phyloP scores from a whole-genome alignment of 2,113 vertebrate species.

The Scophthalmus maximus region DNA sequence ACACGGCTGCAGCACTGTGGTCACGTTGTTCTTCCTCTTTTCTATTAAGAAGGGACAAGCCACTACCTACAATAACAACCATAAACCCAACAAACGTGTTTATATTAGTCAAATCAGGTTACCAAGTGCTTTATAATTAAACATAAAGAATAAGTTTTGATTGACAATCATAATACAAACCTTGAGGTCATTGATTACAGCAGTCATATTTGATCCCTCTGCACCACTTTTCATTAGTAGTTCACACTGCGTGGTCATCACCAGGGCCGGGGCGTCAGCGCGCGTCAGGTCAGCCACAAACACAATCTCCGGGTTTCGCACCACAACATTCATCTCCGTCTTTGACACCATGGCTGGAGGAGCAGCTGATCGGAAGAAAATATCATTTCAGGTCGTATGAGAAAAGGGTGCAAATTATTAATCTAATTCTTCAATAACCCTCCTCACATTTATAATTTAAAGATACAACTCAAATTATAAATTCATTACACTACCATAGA shows the following conservation, averaged over 20 bases:
- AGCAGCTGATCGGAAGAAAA: slow-evolving; percentile 59
- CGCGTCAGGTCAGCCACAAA: slow-evolving; percentile 97
- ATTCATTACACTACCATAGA: not conserved
- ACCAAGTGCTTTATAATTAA: not conserved
- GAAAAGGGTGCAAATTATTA: not conserved
- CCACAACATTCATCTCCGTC: slow-evolving; percentile 87
- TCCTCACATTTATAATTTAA: not conserved
- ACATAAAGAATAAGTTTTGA: not conserved
- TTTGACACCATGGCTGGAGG: slow-evolving; percentile 79
- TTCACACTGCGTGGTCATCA: slow-evolving; percentile 93
- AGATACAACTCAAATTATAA: not conserved
- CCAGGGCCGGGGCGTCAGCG: slow-evolving; percentile 90
- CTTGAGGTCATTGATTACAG: slow-evolving; percentile 90
- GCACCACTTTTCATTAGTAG: slow-evolving; percentile 84
- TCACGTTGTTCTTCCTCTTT: slow-evolving; percentile 86
- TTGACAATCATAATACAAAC: slow-evolving; percentile 36
- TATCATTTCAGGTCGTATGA: not conserved
- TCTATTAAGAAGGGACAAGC: slow-evolving; percentile 92
- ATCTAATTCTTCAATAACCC: not conserved
- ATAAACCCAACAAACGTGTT: not conserved
- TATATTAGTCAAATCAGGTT: not conserved
- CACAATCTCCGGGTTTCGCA: slow-evolving; percentile 95
- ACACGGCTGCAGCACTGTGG: slow-evolving; percentile 94
- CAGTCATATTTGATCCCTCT: slow-evolving; percentile 85
- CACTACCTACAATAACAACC: slow-evolving; percentile 76